phyloP scores from a whole-genome alignment of 2,113 vertebrate species.

The Myrmecobius fasciatus region DNA sequence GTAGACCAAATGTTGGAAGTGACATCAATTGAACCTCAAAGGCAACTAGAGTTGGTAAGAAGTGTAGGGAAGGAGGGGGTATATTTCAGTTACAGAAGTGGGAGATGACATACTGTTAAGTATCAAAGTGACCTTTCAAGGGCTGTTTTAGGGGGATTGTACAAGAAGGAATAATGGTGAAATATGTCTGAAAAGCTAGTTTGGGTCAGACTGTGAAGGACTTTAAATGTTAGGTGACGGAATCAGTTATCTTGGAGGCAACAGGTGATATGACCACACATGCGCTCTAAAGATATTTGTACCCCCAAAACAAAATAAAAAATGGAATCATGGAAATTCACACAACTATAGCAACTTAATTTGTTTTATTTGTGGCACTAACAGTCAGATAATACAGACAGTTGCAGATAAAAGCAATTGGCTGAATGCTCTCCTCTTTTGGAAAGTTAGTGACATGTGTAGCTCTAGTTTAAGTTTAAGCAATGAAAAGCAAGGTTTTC shows the following conservation, averaged over 20 bases:
- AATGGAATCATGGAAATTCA: constrained; percentile 33
- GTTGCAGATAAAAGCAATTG: constrained; percentile 61
- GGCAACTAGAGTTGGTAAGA: background rate
- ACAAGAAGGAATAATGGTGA: background rate
- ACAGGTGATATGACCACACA: background rate
- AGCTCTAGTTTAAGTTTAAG: constrained; percentile 59
- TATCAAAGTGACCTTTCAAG: background rate
- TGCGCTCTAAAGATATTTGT: background rate
- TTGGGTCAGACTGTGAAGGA: background rate
- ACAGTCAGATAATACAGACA: constrained; percentile 72
- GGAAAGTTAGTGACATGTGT: constrained; percentile 40
- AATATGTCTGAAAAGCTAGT: background rate
- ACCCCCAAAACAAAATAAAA: rapidly evolving
- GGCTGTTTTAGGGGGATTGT: background rate
- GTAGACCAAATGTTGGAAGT: background rate
- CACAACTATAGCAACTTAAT: constrained; percentile 35
- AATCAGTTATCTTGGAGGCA: background rate
- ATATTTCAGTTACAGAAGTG: background rate
- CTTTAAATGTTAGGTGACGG: background rate
- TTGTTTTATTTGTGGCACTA: constrained; percentile 86
- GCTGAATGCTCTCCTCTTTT: constrained; percentile 53
- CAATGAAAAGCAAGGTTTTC: background rate
- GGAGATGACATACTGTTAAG: background rate
- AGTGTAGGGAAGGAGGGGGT: background rate
- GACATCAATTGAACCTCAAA: background rate